Conservation (phyloP, 2,113 vertebrate genomes). For the Ivindomyrus marchei region DNA sequence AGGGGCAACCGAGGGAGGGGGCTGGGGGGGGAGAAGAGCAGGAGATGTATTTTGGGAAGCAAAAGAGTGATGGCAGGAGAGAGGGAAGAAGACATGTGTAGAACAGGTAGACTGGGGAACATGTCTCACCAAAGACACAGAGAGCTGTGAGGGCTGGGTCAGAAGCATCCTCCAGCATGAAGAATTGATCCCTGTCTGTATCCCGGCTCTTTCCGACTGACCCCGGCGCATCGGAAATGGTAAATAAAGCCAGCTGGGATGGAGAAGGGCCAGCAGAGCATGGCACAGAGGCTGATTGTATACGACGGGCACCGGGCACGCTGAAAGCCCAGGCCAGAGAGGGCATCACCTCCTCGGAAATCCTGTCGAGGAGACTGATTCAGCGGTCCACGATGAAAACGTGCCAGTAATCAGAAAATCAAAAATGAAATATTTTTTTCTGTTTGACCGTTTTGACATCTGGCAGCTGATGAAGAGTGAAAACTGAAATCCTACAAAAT, state of each 20-base stretch:
- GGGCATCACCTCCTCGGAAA: background rate
- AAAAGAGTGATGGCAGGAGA: background rate
- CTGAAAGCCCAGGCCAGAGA: background rate
- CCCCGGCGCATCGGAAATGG: background rate
- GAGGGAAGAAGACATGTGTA: background rate
- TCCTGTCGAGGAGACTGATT: background rate
- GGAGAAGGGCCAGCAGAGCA: background rate
- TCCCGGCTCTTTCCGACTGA: background rate
- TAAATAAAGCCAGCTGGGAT: constrained; percentile 1
- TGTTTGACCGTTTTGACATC: background rate
- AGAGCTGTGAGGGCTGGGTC: background rate
- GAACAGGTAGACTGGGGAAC: background rate
- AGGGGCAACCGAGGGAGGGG: background rate
- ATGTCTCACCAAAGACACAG: background rate
- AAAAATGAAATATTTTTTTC: background rate
- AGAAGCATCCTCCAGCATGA: background rate
- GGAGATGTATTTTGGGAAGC: background rate
- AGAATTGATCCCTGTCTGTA: background rate
- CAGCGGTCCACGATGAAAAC: background rate
- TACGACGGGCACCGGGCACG: background rate
- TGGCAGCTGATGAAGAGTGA: background rate
- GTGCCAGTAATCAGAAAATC: background rate
- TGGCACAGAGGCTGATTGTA: background rate
- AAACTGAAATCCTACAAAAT: background rate
- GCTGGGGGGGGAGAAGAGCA: background rate